Evolutionary conservation across 2,888 invertebrate genomes (phyloP).

Genomic region (Phania funesta): DNA sequence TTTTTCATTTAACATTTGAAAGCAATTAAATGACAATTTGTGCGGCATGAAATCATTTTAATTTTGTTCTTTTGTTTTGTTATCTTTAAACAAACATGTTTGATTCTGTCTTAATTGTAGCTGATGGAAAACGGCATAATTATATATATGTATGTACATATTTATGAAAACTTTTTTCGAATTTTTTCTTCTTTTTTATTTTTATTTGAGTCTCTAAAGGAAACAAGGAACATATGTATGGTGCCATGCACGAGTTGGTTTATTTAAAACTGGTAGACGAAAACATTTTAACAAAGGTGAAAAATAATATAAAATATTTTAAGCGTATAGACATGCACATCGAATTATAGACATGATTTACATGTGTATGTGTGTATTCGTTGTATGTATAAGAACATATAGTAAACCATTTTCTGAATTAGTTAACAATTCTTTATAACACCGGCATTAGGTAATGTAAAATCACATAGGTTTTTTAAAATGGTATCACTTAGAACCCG

Average conservation of each 20-base stretch:
- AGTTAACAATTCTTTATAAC: no score
- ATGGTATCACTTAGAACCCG: no score
- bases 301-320: not conserved
- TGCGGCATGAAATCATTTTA: not conserved
- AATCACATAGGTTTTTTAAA: no score
- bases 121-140: not conserved
- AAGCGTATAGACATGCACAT: no score
- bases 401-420: no score
- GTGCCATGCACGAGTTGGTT: constrained; percentile 11
- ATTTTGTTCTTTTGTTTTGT: not conserved
- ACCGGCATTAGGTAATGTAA: no score
- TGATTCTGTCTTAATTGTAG: not conserved
- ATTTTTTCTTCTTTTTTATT: not conserved
- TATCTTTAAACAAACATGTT: not conserved
- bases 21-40: not conserved
- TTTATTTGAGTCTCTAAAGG: constrained; percentile 20
- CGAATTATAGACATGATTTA: no score
- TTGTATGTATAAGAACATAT: no score
- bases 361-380: no score
- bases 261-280: constrained; percentile 13
- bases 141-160: not conserved
- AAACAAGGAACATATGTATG: constrained; percentile 17
- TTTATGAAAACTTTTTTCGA: not conserved
- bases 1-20: not conserved
- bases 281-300: constrained; percentile 5